Conservation (phyloP, 2,888 invertebrate species). For the Quadriops clusia region DNA sequence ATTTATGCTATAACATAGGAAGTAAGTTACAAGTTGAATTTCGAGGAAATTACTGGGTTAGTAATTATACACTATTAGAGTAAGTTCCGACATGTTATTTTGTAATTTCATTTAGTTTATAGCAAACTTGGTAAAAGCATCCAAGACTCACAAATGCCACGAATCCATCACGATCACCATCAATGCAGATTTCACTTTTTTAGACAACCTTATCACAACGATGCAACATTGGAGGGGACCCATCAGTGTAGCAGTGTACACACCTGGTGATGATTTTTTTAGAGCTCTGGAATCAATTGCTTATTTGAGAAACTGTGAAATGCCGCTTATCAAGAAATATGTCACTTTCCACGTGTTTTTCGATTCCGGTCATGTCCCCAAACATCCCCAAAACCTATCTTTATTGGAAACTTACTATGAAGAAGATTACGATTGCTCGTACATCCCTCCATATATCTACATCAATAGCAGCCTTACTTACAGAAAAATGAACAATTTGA, state of each 20-base stretch:
- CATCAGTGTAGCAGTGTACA: constrained; percentile 69
- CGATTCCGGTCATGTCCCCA: constrained; percentile 66
- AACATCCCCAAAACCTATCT: no score
- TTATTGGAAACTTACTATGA: no score
- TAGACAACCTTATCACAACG: constrained; percentile 71
- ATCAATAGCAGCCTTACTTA: constrained; percentile 16
- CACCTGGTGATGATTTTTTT: constrained; percentile 67
- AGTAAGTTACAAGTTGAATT: no score
- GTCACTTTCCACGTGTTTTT: constrained; percentile 81
- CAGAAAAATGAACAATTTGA: constrained; percentile 21
- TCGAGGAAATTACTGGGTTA: no score
- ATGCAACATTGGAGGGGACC: constrained; percentile 76
- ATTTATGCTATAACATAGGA: no score
- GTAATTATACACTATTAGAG: no score
- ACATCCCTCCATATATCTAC: constrained; percentile 13
- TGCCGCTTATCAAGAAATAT: constrained; percentile 53
- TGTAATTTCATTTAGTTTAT: no score
- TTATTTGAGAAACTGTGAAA: constrained; percentile 61
- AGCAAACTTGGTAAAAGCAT: constrained; percentile 61
- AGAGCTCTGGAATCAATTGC: constrained; percentile 64
- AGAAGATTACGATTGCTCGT: constrained; percentile 17
- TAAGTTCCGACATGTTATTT: no score
- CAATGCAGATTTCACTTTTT: constrained; percentile 75
- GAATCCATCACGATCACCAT: constrained; percentile 76
- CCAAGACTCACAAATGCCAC: constrained; percentile 49